Percentiles rank a stretch among this genome's conserved stretches.
Conservation (phyloP, 37 sponge, comb jelly and placozoan species). For the Bolinopsis microptera region DNA sequence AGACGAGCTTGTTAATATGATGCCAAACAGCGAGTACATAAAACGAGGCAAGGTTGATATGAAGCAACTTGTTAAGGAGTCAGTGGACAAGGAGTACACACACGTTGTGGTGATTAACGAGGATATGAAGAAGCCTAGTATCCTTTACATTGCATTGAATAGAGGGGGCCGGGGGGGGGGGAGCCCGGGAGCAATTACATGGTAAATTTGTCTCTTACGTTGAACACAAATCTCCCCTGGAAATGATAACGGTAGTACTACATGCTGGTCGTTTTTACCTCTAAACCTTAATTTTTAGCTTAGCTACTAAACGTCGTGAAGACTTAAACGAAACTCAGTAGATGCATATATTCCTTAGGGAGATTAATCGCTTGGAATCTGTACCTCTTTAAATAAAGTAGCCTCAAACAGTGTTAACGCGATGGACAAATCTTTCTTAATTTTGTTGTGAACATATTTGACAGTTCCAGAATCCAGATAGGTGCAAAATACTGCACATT, state of each 20-base stretch:
- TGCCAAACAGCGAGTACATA: constrained; percentile 86
- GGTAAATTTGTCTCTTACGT: too few relatives aligned
- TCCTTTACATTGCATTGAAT: constrained; percentile 47
- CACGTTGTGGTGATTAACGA: constrained; percentile 88
- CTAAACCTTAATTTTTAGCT: background rate
- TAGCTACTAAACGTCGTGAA: background rate
- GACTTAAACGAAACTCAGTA: background rate
- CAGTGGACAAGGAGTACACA: constrained; percentile 75
- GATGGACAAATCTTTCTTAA: too few relatives aligned
- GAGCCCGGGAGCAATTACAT: too few relatives aligned
- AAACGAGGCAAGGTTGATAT: constrained; percentile 74
- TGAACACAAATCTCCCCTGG: too few relatives aligned
- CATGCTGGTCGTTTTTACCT: background rate
- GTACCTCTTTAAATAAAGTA: too few relatives aligned
- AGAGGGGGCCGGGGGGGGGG: background rate
- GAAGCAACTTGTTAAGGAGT: constrained; percentile 79
- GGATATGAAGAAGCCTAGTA: constrained; percentile 91
- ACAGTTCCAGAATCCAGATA: too few relatives aligned
- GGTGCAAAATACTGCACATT: too few relatives aligned
- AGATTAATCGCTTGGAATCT: too few relatives aligned
- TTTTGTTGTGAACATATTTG: too few relatives aligned
- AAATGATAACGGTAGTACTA: too few relatives aligned
- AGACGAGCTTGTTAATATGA: constrained; percentile 77
- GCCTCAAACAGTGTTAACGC: too few relatives aligned
- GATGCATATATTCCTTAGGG: background rate